Conservation (phyloP, 1,140 invertebrate genomes). For the Protaetia brevitarsis region DNA sequence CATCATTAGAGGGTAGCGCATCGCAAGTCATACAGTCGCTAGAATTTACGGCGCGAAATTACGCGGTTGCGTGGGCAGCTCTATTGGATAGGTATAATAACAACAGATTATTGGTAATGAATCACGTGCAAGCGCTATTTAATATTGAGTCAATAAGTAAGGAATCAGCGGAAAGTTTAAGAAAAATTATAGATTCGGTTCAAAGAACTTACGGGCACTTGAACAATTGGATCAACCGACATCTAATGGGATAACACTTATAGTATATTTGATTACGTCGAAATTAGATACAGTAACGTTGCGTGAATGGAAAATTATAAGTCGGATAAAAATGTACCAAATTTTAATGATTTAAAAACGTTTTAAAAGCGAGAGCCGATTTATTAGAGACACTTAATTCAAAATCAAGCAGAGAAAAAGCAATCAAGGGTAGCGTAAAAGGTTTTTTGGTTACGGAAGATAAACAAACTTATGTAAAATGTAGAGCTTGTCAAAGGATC, state of each 20-base stretch:
- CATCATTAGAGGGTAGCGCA: constrained; percentile 31
- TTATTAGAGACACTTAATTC: too few species aligned
- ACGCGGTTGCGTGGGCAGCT: constrained; percentile 22
- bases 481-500: too few species aligned
- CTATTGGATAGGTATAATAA: constrained; percentile 26
- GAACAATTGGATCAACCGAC: constrained; percentile 27
- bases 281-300: constrained; percentile 23
- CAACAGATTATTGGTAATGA: constrained; percentile 22
- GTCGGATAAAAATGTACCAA: neutral
- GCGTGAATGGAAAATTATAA: constrained; percentile 27
- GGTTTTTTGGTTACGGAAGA: neutral
- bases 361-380: too few species aligned
- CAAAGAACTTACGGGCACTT: constrained; percentile 29
- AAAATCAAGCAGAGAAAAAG: too few species aligned
- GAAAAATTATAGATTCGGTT: constrained; percentile 28
- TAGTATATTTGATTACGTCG: constrained; percentile 26
- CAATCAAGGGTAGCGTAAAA: too few species aligned
- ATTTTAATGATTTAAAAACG: too few species aligned
- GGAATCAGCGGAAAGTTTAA: constrained; percentile 20
- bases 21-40: constrained; percentile 33
- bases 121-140: constrained; percentile 26
- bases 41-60: constrained; percentile 21
- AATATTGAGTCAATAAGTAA: constrained; percentile 19
- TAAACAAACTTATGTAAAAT: neutral
- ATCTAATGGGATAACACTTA: constrained; percentile 29